Conservation (phyloP, 1,140 invertebrate genomes). For the Lerema accius region DNA sequence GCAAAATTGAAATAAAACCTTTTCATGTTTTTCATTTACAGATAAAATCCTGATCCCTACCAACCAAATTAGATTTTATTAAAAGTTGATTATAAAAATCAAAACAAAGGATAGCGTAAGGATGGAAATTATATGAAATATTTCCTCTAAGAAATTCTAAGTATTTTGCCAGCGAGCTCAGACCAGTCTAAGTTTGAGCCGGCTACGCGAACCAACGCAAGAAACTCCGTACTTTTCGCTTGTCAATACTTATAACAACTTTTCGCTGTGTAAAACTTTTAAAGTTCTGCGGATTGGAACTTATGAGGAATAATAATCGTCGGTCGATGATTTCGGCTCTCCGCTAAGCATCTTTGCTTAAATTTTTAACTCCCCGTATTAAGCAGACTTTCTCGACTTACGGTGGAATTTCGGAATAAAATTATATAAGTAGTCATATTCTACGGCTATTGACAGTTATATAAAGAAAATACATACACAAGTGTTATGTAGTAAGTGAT, state of each 20-base stretch:
- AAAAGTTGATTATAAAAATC: too few species aligned
- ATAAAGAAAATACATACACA: too few species aligned
- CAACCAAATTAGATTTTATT: too few species aligned
- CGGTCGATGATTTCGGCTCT: constrained; percentile 48
- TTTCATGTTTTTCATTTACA: too few species aligned
- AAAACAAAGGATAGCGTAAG: too few species aligned
- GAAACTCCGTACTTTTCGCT: constrained; percentile 38
- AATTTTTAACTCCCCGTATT: constrained; percentile 1
- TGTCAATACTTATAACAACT: constrained; percentile 72
- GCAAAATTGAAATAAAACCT: too few species aligned
- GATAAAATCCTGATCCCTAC: too few species aligned
- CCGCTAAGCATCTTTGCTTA: constrained; percentile 36
- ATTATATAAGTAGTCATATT: too few species aligned
- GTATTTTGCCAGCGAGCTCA: constrained; percentile 12
- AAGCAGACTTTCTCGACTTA: not conserved
- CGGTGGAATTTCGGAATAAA: too few species aligned
- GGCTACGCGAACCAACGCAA: constrained; percentile 17
- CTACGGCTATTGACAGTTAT: too few species aligned
- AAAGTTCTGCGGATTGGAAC: constrained; percentile 56
- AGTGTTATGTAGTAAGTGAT: too few species aligned
- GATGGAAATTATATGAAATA: not conserved
- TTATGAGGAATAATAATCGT: constrained; percentile 63
- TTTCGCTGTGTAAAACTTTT: constrained; percentile 65
- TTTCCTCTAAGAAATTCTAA: not conserved
- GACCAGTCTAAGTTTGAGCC: constrained; percentile 5